A percentile compares a stretch with the other conserved stretches of the same genome.
These are phyloP conservation scores for Coregonus sp. DNA, from an alignment of 2,797 vertebrate species.

Conservation along the genomic window DNA sequence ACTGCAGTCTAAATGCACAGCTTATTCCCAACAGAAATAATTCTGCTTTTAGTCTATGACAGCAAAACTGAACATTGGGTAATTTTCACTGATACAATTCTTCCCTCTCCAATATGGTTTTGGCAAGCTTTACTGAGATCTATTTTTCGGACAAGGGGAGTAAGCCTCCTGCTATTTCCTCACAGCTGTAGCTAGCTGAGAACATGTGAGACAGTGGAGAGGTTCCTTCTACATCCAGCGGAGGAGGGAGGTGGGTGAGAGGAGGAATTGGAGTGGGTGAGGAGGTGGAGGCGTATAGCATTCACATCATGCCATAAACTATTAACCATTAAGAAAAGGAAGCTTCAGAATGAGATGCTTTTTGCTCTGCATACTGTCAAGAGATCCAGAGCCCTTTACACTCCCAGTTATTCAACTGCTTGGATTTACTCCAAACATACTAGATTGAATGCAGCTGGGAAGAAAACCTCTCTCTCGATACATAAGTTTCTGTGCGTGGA, in stretches of 20 bases:
- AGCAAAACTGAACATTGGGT: too few relatives aligned
- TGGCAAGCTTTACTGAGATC: background rate
- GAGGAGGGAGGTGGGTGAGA: background rate
- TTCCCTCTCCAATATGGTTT: background rate
- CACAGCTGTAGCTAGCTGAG: background rate
- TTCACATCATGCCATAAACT: conserved; percentile 12
- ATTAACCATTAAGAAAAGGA: conserved; percentile 21
- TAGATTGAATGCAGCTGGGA: background rate
- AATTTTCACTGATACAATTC: background rate
- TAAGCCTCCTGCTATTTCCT: background rate
- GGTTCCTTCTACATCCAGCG: background rate
- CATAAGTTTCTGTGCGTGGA: conserved; percentile 64
- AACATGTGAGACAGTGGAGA: background rate
- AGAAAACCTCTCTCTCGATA: conserved; percentile 30
- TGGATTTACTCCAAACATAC: conserved; percentile 8
- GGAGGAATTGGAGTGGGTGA: background rate
- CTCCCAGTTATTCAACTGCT: background rate
- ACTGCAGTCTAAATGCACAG: background rate
- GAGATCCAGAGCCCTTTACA: conserved; percentile 17
- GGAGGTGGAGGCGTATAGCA: background rate
- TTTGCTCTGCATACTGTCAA: conserved; percentile 18
- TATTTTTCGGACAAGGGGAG: background rate
- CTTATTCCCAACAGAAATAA: background rate
- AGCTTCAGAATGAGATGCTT: conserved; percentile 5
- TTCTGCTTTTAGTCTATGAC: background rate